Conservation (phyloP, 1,140 invertebrate genomes). For the Zelostemma sp. region DNA sequence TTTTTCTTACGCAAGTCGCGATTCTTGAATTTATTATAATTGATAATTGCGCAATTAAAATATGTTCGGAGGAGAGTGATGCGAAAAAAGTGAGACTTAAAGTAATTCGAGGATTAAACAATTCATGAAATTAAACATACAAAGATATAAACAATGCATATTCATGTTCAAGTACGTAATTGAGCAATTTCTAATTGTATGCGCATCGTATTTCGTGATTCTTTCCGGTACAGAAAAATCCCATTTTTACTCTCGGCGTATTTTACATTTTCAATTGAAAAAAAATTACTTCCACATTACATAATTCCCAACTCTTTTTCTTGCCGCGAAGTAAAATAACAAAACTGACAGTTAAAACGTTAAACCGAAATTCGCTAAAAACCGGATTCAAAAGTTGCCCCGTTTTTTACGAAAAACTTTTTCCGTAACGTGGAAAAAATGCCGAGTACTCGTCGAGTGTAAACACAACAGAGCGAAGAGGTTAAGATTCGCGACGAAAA, state of each 20-base stretch:
- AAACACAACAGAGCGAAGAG: neutral
- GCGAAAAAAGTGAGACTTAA: neutral
- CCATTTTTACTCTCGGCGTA: too few relatives aligned
- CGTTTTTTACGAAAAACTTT: too few relatives aligned
- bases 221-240: neutral
- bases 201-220: neutral
- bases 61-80: neutral
- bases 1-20: constrained; percentile 18
- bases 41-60: neutral
- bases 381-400: too few relatives aligned
- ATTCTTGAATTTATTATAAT: constrained; percentile 12
- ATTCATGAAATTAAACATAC: neutral
- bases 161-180: neutral
- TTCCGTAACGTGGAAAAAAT: too few relatives aligned
- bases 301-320: too few relatives aligned
- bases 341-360: too few relatives aligned
- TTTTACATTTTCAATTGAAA: too few relatives aligned
- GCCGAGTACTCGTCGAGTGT: neutral
- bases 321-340: too few relatives aligned
- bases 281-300: too few relatives aligned
- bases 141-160: neutral
- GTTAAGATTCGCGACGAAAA: neutral
- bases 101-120: neutral
- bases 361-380: too few relatives aligned
- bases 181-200: neutral